Base-by-base conservation (phyloP, 1,140 invertebrate genomes). In the Drosophila insularis region DNA sequence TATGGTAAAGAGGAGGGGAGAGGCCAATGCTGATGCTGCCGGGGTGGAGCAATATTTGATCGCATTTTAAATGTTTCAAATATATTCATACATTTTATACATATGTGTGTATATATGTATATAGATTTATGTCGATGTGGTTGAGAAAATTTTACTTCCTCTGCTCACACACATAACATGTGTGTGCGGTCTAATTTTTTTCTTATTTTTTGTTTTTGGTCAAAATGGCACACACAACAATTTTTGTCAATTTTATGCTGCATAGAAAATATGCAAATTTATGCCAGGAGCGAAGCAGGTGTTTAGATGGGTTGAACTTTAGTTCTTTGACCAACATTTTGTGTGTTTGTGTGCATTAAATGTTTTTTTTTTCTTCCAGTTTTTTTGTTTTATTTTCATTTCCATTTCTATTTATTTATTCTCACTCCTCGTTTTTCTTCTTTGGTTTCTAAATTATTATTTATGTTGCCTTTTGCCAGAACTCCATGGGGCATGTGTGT, bases 251-350 rank as follows among this genome's bases (percentile, higher is more conserved):
- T 74, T 73, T 71, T 58, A 53, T 58, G 59, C 55, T 63, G 61
- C 67, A 59, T 54, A 40, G 32, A 61, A 80, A 72, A 72, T 65
- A 78, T 82, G 59, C 58, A 75, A 81, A 81, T 78, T 68, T 64
- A 62, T 63, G 66, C 32, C 40, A 19, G 4, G 8, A 17, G 19
- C 14, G n/a, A 2, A 10, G 39, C 14, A 3, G 46, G 23, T 2
- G 43, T 27, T 11, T 8, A 35, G n/a, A 50, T 1, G 23, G 35
- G 10, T 13, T 50, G 58, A 32, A 53, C 37, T 64, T 75, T 64
- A 54, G 63, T 63, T 31, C 53, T 71, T 78, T 69, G 55, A 60
- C 21, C 32, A 43, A 35, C 40, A 67, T 68, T 68, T 64, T 64
- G 43, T 68, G 55, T 68, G 55, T 63, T 50, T 66, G 35, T 40